Base-by-base conservation (phyloP, 2,888 invertebrate genomes). In the Melanotus villosus region DNA sequence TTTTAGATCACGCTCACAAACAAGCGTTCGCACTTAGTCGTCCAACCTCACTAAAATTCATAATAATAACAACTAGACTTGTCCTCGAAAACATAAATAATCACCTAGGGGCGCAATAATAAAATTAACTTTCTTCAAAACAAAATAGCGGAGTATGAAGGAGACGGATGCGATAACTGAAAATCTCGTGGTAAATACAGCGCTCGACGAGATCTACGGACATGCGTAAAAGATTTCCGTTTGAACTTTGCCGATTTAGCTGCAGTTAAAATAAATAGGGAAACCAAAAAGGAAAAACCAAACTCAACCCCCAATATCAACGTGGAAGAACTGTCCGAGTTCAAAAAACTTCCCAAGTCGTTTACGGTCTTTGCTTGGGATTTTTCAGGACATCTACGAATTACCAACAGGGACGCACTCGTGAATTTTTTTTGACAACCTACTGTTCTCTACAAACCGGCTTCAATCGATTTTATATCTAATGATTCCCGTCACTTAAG, bases 101-200 rank as follows among this genome's bases (percentile, higher is more conserved):
- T 47, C 47, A n/a, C 16, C 30, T 21, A 60, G 34, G 47, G 60
- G 60, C 47, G 43, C 58, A 41, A 58, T 43, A 43, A 43, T 43
- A 58, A 58, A 43, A 41, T 58, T 58, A 60, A 45, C 32, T 60
- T 47, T n/a, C 52, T 54, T 41, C 26, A 64, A 54, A 41, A 56
- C 43, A 52, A 68, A 43, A 45, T 32, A 63, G 62, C 62, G 32
- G 47, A 68, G 57, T 64, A 21, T 45, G 58, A 59, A 59, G 63
- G 58, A 69, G 54, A 65, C 58, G 47, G 59, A 73, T 72, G 72
- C 67, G 72, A 75, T 60, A 69, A 69, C 75, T 75, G 75, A 75
- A 75, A 73, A 73, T 72, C 68, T 66, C 62, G 66, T 68, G 57
- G 67, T 60, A 62, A 70, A 70, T 59, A 67, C 67, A 58, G 65